A percentile compares a stretch with the other conserved stretches of the same genome.
These are phyloP conservation scores for Columba guinea DNA, from an alignment of 2,797 vertebrate genomes.

Conservation along the genomic window DNA sequence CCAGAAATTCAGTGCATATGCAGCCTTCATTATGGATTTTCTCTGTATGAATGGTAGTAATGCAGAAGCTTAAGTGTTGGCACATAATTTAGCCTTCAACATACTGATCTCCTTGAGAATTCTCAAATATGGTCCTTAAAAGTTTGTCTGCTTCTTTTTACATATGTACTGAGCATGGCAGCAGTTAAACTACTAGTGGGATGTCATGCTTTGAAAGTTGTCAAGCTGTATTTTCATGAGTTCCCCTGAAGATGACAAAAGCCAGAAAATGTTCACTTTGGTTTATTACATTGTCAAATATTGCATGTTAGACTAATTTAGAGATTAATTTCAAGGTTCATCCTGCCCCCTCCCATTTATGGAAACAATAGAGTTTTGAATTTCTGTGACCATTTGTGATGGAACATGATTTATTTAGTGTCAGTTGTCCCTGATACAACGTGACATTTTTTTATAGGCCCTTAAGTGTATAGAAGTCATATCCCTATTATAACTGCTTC, in stretches of 20 bases:
- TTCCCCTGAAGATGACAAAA: background rate
- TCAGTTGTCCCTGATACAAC: background rate
- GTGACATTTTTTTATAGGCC: background rate
- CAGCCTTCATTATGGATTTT: background rate
- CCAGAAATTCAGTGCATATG: background rate
- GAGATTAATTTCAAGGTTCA: background rate
- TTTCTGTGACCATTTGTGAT: background rate
- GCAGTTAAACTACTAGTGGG: background rate
- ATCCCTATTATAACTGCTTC: background rate
- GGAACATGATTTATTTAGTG: background rate
- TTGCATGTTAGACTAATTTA: background rate
- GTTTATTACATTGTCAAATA: background rate
- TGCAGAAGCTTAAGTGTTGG: background rate
- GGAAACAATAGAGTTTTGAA: background rate
- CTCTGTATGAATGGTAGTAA: background rate
- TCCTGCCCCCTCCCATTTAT: background rate
- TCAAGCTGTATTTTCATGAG: background rate
- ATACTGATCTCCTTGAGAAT: background rate
- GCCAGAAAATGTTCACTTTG: background rate
- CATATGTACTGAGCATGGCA: background rate
- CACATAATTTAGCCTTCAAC: background rate
- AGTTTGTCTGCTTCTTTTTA: background rate
- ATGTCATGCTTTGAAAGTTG: background rate
- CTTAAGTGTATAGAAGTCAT: background rate
- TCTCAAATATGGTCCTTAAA: background rate